Evolutionary conservation across 2,113 vertebrate species (phyloP).

Genomic region (Lynx canadensis): DNA sequence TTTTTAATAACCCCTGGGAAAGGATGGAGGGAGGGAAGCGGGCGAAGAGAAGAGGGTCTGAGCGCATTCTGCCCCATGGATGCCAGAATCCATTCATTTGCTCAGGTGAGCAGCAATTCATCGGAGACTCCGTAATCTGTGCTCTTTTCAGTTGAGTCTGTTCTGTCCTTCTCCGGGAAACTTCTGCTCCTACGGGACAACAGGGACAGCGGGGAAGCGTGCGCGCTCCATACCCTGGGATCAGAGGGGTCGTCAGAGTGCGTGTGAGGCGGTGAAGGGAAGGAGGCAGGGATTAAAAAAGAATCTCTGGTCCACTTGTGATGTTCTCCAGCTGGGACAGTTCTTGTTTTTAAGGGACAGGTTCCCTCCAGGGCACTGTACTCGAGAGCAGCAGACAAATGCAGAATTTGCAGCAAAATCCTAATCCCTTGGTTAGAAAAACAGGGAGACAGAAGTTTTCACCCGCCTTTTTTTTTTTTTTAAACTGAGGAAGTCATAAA

Average conservation of each 20-base stretch:
- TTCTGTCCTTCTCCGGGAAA: not conserved
- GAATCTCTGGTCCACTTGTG: conserved; percentile 63
- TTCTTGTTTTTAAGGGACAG: not conserved
- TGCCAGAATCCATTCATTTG: rapidly evolving
- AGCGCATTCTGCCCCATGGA: not conserved
- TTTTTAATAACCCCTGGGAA: conserved; percentile 23
- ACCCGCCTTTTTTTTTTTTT: conserved; percentile 70
- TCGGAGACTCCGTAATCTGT: rapidly evolving
- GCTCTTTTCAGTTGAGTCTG: not conserved
- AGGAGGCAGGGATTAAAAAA: not conserved
- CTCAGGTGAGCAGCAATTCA: not conserved
- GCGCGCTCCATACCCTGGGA: not conserved
- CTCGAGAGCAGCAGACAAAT: conserved; percentile 71
- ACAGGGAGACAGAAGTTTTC: conserved; percentile 60
- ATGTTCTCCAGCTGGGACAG: not conserved
- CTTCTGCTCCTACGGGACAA: not conserved
- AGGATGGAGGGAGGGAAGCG: not conserved
- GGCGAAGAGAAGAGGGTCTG: not conserved
- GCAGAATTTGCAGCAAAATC: conserved; percentile 78
- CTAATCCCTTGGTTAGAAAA: conserved; percentile 75
- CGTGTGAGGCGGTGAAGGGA: not conserved
- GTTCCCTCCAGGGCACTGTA: conserved; percentile 74
- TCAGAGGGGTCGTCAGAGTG: not conserved
- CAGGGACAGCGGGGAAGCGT: not conserved
- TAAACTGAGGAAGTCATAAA: conserved; percentile 82